phyloP scores from a whole-genome alignment of 2,888 invertebrate genomes.

The Diaperis boleti region DNA sequence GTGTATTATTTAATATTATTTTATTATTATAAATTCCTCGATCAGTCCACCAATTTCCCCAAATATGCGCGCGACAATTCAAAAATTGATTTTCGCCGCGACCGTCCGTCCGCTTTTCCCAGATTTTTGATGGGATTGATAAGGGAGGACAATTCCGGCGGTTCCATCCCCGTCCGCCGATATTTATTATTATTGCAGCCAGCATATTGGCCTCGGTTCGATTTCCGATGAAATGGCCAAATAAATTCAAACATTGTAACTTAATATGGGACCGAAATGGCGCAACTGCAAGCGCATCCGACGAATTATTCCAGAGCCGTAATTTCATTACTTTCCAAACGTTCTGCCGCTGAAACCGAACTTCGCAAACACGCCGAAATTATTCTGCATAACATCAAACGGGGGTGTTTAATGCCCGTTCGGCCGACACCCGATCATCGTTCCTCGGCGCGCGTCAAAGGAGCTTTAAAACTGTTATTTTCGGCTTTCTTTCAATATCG shows the following conservation, averaged over 20 bases:
- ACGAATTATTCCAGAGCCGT: conserved; percentile 39
- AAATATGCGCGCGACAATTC: too few relatives aligned
- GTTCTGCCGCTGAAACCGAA: conserved; percentile 28
- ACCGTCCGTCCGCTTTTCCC: too few relatives aligned
- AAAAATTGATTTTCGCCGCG: too few relatives aligned
- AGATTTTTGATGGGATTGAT: conserved; percentile 4
- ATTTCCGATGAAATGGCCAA: conserved; percentile 54
- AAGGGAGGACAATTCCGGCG: conserved; percentile 55
- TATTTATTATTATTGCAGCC: conserved; percentile 62
- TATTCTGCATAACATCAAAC: conserved; percentile 25
- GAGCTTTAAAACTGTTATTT: conserved; percentile 25
- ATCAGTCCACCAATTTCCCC: too few relatives aligned
- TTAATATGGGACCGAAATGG: conserved; percentile 37
- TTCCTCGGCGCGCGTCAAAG: conserved; percentile 9
- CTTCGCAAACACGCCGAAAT: conserved; percentile 21
- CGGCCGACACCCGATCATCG: conserved; percentile 21
- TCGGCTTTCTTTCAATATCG: conserved; percentile 22
- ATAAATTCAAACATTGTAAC: conserved; percentile 52
- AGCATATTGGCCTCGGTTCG: conserved; percentile 59
- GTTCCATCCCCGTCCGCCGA: conserved; percentile 55
- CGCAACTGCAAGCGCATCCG: conserved; percentile 38
- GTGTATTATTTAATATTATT: too few relatives aligned
- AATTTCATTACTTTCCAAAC: conserved; percentile 36
- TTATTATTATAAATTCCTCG: too few relatives aligned
- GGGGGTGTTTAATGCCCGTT: conserved; percentile 17